Evolutionary conservation across 1,140 invertebrate genomes (phyloP).

Genomic region (Euborellia annulipes): DNA sequence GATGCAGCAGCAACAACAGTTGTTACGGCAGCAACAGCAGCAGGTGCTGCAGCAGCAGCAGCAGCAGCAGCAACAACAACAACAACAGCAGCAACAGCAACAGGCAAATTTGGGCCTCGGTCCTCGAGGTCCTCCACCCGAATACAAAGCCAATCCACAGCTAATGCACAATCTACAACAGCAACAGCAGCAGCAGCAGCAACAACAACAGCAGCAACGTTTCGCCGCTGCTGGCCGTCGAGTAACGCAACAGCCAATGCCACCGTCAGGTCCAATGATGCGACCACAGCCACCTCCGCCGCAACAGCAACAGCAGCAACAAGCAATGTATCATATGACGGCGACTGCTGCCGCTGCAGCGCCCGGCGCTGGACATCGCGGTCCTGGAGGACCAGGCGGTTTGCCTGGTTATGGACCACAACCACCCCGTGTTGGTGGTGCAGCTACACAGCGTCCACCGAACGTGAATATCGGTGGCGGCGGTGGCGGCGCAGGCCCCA

Average conservation of each 20-base stretch:
- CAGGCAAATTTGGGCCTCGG: background rate
- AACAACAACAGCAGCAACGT: slow-evolving; percentile 19
- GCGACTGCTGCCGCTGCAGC: slow-evolving; percentile 24
- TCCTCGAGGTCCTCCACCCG: background rate
- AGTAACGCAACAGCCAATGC: slow-evolving; percentile 37
- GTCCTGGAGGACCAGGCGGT: slow-evolving; percentile 15
- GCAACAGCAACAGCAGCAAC: slow-evolving; percentile 29
- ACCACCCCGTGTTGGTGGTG: slow-evolving; percentile 18
- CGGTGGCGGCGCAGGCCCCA: slow-evolving; percentile 17
- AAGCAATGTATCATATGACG: background rate
- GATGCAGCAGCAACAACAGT: slow-evolving; percentile 22
- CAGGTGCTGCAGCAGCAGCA: slow-evolving; percentile 27
- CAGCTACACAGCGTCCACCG: slow-evolving; percentile 33
- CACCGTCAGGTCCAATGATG: slow-evolving; percentile 53
- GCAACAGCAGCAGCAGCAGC: slow-evolving; percentile 11
- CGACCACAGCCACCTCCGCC: slow-evolving; percentile 39
- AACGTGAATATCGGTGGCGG: slow-evolving; percentile 32
- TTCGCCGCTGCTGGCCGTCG: slow-evolving; percentile 3
- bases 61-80: slow-evolving; percentile 4
- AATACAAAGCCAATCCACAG: slow-evolving; percentile 8
- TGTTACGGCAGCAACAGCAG: slow-evolving; percentile 13
- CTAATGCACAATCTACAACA: background rate
- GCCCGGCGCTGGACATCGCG: slow-evolving; percentile 26
- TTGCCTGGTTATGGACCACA: no score
- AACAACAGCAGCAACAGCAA: background rate